These are phyloP conservation scores for Stramonita haemastoma DNA, from an alignment of 2,888 invertebrate genomes.

Conservation along the genomic window DNA sequence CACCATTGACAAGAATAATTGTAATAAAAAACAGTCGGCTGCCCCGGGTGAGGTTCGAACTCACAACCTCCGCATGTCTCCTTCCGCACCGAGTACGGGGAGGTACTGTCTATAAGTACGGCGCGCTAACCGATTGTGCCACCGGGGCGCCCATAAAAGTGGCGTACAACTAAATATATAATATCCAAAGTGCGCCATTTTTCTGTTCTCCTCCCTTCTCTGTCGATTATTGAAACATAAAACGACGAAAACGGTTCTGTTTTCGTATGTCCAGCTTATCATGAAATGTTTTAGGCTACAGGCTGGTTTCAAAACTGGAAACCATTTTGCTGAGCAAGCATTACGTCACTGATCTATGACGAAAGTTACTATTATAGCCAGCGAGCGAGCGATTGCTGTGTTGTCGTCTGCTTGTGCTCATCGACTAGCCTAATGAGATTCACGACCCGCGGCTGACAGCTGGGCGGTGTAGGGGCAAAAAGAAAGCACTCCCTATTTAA, in stretches of 20 bases:
- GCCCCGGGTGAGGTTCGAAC: conserved; percentile 99
- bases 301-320: neutral
- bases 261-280: neutral
- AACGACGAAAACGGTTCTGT: neutral
- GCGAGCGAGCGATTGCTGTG: neutral
- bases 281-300: neutral
- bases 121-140: conserved; percentile 99
- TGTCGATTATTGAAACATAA: neutral
- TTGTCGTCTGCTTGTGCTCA: neutral
- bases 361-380: neutral
- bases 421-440: neutral
- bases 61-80: conserved; percentile 97
- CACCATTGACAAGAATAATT: too few relatives aligned
- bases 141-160: conserved; percentile 86
- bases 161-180: neutral
- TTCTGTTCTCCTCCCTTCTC: neutral
- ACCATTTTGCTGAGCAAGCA: conserved; percentile 13
- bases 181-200: neutral
- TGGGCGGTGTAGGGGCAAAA: too few relatives aligned
- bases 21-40: conserved; percentile 76
- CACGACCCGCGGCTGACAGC: neutral
- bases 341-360: conserved; percentile 1
- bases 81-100: conserved; percentile 78
- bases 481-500: neutral
- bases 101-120: conserved; percentile 99